These are phyloP conservation scores for Xestia sexstrigata DNA, from an alignment of 2,888 invertebrate species.

Conservation along the genomic window DNA sequence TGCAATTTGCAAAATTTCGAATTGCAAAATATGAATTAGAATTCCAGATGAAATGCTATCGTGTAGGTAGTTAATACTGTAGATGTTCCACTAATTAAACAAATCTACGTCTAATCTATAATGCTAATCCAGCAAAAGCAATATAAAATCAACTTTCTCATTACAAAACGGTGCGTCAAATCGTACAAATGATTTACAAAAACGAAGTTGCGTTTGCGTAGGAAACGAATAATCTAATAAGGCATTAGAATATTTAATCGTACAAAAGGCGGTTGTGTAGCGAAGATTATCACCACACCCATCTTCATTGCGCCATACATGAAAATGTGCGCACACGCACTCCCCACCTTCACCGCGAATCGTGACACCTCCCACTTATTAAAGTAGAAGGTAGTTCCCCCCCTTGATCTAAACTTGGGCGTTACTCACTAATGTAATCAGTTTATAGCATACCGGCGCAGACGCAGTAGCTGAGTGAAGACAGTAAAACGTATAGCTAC, in stretches of 20 bases:
- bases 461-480: constrained; percentile 30
- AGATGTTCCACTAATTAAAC: constrained; percentile 32
- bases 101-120: constrained; percentile 1
- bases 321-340: constrained; percentile 76
- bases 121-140: constrained; percentile 10
- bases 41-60: background rate
- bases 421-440: constrained; percentile 61
- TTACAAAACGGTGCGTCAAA: constrained; percentile 3
- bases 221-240: background rate
- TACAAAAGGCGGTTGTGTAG: constrained; percentile 34
- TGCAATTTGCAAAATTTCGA: background rate
- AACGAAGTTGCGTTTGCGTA: constrained; percentile 2
- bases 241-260: constrained; percentile 22
- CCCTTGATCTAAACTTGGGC: constrained; percentile 60
- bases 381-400: constrained; percentile 78
- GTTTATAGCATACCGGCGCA: constrained; percentile 32
- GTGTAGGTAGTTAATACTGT: constrained; percentile 16
- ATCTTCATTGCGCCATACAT: constrained; percentile 68
- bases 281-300: constrained; percentile 44
- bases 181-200: constrained; percentile 6
- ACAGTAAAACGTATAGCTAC: background rate
- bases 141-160: constrained; percentile 8
- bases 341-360: constrained; percentile 78
- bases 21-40: background rate
- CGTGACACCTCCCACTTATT: constrained; percentile 87